phyloP scores from a whole-genome alignment of 2,113 vertebrate species.

The Tachycineta bicolor region DNA sequence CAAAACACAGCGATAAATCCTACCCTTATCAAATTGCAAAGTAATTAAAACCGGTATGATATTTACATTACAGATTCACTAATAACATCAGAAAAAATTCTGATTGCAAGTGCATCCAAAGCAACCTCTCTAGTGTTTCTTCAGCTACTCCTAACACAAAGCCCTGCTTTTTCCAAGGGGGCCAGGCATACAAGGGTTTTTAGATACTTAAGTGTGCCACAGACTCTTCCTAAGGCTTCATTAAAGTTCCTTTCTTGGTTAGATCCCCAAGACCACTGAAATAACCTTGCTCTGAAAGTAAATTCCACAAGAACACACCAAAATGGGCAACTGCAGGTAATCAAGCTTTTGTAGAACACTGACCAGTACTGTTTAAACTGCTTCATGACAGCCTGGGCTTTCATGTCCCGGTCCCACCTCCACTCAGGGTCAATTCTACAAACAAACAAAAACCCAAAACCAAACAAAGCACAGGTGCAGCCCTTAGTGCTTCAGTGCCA shows the following conservation, averaged over 20 bases:
- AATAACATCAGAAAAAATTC: slow-evolving; percentile 13
- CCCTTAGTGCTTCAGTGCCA: neutral
- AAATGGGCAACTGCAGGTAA: neutral
- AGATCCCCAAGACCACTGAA: neutral
- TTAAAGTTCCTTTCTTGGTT: neutral
- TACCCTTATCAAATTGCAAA: slow-evolving; percentile 12
- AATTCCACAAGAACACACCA: neutral
- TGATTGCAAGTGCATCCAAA: neutral
- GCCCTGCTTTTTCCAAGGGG: neutral
- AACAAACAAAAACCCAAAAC: neutral
- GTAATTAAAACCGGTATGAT: slow-evolving; percentile 53
- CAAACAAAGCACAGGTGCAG: neutral
- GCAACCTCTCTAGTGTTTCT: neutral
- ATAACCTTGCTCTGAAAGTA: neutral
- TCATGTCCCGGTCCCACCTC: neutral
- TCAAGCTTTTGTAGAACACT: neutral
- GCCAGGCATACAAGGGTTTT: neutral
- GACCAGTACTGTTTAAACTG: neutral
- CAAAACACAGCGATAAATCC: slow-evolving; percentile 39
- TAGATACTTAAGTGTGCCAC: neutral
- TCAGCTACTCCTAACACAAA: neutral
- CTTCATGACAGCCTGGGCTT: neutral
- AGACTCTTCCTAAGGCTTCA: neutral
- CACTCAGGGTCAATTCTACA: neutral
- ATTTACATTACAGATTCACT: slow-evolving; percentile 45